Evolutionary conservation across 2,797 vertebrate species (phyloP).

Genomic region (Numenius phaeopus): DNA sequence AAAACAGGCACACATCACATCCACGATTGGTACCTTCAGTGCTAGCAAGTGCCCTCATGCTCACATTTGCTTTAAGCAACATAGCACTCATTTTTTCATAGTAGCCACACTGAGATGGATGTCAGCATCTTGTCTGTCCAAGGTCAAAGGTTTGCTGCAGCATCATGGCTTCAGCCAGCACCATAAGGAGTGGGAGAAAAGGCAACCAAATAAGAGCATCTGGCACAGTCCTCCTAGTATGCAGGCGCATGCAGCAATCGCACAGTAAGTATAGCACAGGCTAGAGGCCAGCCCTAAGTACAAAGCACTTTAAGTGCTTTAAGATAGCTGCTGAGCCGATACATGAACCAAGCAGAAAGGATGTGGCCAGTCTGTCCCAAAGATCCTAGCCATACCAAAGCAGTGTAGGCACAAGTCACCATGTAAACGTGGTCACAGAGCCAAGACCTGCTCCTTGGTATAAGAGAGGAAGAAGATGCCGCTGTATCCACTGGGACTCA

Average conservation of each 20-base stretch:
- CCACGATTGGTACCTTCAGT: neutral
- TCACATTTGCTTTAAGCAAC: neutral
- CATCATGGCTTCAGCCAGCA: neutral
- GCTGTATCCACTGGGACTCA: neutral
- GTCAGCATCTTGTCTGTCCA: neutral
- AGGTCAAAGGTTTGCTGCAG: neutral
- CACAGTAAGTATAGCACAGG: rapidly evolving
- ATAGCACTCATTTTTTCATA: neutral
- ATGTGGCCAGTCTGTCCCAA: neutral
- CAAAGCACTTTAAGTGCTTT: neutral
- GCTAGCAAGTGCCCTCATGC: neutral
- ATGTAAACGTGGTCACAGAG: neutral
- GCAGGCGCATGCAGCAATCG: neutral
- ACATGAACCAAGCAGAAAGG: neutral
- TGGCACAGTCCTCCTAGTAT: neutral
- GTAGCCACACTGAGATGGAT: neutral
- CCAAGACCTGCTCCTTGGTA: neutral
- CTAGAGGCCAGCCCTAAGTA: rapidly evolving
- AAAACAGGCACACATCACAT: rapidly evolving
- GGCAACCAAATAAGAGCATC: neutral
- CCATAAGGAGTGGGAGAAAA: neutral
- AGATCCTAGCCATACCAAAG: neutral
- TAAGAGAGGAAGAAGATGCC: neutral
- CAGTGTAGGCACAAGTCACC: neutral
- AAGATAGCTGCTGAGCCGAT: neutral